phyloP scores from a whole-genome alignment of 2,113 vertebrate genomes.

The Pseudolaguvia tuberculata region DNA sequence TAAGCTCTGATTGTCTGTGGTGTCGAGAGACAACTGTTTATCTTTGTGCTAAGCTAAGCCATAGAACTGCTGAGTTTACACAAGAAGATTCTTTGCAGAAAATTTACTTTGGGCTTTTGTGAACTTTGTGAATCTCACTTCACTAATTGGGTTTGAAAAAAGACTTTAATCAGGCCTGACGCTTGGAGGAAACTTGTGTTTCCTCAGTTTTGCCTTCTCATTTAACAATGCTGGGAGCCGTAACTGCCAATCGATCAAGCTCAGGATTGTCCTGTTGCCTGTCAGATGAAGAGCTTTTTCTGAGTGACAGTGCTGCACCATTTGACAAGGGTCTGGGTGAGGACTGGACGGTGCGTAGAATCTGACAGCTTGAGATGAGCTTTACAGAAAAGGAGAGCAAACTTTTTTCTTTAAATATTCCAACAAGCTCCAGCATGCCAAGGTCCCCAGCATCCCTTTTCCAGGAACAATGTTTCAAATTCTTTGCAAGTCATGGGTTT shows the following conservation, averaged over 20 bases:
- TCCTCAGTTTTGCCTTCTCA: background rate
- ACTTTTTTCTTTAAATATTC: background rate
- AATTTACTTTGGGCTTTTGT: background rate
- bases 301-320: constrained; percentile 33
- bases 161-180: background rate
- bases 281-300: background rate
- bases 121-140: constrained; percentile 9
- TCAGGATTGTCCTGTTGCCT: constrained; percentile 23
- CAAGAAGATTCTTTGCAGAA: background rate
- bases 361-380: constrained; percentile 24
- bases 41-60: constrained; percentile 9
- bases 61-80: constrained; percentile 5
- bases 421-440: background rate
- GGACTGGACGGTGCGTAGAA: constrained; percentile 26
- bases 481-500: background rate
- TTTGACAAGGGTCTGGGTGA: constrained; percentile 31
- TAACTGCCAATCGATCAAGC: background rate
- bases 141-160: background rate
- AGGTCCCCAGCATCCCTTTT: background rate
- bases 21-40: constrained; percentile 31
- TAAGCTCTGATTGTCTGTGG: constrained; percentile 6
- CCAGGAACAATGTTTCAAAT: background rate
- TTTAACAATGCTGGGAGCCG: background rate
- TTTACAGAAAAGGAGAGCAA: constrained; percentile 11
- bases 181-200: background rate